These are phyloP conservation scores for Sisyra nigra DNA, from an alignment of 2,888 invertebrate species.

Conservation along the genomic window DNA sequence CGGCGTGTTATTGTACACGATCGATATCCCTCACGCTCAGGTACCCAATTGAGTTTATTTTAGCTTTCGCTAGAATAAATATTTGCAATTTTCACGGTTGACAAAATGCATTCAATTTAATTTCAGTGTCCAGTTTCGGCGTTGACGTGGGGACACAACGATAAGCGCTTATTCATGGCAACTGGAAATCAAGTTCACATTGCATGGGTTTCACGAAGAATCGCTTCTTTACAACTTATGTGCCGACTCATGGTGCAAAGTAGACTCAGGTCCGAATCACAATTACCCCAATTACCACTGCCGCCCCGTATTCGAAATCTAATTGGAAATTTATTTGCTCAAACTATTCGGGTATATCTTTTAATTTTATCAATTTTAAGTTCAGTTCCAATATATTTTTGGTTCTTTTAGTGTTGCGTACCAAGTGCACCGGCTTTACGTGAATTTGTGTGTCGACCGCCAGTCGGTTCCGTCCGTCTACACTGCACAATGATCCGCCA, in stretches of 20 bases:
- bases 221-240: slow-evolving; percentile 79
- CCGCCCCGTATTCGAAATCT: slow-evolving; percentile 75
- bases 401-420: slow-evolving; percentile 67
- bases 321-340: slow-evolving; percentile 75
- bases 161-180: slow-evolving; percentile 84
- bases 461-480: slow-evolving; percentile 65
- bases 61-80: background rate
- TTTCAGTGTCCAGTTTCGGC: slow-evolving; percentile 72
- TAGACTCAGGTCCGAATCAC: slow-evolving; percentile 54
- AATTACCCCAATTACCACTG: slow-evolving; percentile 65
- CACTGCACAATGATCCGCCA: slow-evolving; percentile 97
- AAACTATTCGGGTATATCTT: slow-evolving; percentile 70
- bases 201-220: slow-evolving; percentile 81
- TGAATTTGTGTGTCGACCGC: slow-evolving; percentile 87
- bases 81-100: background rate
- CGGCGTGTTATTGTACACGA: slow-evolving; percentile 67
- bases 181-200: slow-evolving; percentile 85
- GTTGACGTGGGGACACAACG: slow-evolving; percentile 97
- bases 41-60: slow-evolving; percentile 25
- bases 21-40: slow-evolving; percentile 60
- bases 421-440: slow-evolving; percentile 77
- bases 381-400: background rate
- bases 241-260: slow-evolving; percentile 70
- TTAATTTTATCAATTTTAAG: background rate
- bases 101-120: slow-evolving; percentile 8